Evolutionary conservation across 2,113 vertebrate species (phyloP).

Genomic region (Hypocryptadius cinnamomeus): DNA sequence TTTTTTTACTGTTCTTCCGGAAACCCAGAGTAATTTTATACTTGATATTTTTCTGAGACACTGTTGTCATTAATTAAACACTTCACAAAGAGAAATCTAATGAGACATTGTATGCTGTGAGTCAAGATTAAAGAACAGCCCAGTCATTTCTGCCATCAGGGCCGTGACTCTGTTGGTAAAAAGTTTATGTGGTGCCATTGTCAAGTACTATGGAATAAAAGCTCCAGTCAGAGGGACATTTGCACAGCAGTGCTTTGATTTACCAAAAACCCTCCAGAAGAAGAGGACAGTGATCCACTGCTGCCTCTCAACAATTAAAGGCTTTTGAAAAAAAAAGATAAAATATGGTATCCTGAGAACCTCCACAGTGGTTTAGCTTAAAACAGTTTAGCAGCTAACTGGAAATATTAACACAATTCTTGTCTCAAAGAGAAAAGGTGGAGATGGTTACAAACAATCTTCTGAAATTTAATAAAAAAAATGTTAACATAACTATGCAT

Average conservation of each 20-base stretch:
- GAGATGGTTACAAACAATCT: not conserved
- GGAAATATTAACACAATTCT: not conserved
- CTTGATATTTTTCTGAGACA: not conserved
- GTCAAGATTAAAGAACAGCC: not conserved
- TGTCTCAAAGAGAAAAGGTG: not conserved
- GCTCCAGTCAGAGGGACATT: not conserved
- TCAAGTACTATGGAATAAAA: not conserved
- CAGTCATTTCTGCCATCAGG: not conserved
- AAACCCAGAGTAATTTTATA: not conserved
- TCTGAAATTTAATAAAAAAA: not conserved
- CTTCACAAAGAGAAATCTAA: not conserved
- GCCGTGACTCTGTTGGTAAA: not conserved
- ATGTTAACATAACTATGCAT: not conserved
- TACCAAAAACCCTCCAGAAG: not conserved
- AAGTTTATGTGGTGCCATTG: not conserved
- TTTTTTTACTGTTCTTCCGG: not conserved
- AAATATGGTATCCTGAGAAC: not conserved
- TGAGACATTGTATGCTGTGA: not conserved
- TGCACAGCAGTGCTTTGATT: not conserved
- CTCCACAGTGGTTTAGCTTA: not conserved
- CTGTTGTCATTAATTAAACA: not conserved
- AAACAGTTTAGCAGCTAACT: not conserved
- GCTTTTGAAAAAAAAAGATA: not conserved
- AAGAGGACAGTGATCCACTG: not conserved
- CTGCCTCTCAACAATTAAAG: not conserved